Percentiles rank a stretch among this genome's conserved stretches.
These are phyloP conservation scores for Tuberolachnus salignus DNA, from an alignment of 2,888 invertebrate species.

Conservation along the genomic window DNA sequence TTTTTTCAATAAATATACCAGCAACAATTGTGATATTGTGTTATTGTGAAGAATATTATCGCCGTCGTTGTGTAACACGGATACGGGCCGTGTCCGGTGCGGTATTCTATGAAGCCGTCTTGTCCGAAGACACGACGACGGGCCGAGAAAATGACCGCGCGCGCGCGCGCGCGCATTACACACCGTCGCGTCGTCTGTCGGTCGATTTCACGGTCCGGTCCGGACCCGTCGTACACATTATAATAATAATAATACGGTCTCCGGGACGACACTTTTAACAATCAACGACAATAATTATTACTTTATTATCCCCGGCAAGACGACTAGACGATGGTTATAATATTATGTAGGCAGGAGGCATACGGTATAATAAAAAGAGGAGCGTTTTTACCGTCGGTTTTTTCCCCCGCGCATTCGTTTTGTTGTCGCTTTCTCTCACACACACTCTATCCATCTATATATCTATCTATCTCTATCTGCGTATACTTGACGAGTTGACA, in stretches of 20 bases:
- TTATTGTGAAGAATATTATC: not conserved
- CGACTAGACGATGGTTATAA: not conserved
- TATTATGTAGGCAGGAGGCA: too few species aligned
- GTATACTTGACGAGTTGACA: constrained; percentile 50
- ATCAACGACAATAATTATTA: constrained; percentile 6
- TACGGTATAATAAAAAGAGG: not conserved
- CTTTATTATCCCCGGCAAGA: not conserved
- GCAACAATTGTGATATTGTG: not conserved
- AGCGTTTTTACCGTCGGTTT: not conserved
- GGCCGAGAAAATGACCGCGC: not conserved
- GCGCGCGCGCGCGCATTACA: not conserved
- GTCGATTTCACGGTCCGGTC: constrained; percentile 42
- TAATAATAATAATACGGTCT: not conserved
- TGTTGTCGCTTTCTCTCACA: too few species aligned
- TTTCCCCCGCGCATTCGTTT: not conserved
- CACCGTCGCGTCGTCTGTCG: not conserved
- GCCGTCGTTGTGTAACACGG: not conserved
- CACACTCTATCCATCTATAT: too few species aligned
- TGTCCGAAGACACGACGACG: not conserved
- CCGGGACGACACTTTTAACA: not conserved
- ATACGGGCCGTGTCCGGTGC: not conserved
- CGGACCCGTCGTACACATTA: not conserved
- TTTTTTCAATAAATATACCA: too few species aligned
- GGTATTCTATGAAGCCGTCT: not conserved
- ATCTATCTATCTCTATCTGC: too few species aligned